Percentiles rank a stretch among this genome's conserved stretches.
phyloP scores from a whole-genome alignment of 2,113 vertebrate species.

The Spea multiplicata region DNA sequence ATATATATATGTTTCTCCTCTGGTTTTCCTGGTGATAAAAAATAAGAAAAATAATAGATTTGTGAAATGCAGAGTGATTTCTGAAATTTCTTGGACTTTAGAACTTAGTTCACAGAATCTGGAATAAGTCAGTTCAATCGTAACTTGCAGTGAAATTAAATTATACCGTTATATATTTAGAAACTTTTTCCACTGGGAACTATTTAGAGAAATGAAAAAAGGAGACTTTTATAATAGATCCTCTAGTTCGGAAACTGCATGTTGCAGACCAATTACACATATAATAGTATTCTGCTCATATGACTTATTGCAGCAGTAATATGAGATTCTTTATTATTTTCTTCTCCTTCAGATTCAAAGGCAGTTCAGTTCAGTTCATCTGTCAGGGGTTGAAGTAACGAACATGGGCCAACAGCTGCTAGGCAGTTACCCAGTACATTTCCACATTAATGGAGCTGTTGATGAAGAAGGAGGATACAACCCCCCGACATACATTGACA shows the following conservation, averaged over 20 bases:
- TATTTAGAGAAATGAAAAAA: no score
- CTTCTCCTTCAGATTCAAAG: conserved; percentile 55
- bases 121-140: no score
- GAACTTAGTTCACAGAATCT: no score
- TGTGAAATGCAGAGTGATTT: no score
- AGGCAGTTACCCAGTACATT: conserved; percentile 53
- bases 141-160: no score
- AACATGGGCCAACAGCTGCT: conserved; percentile 49
- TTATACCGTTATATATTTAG: no score
- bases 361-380: conserved; percentile 54
- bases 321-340: neutral
- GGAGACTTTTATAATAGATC: neutral
- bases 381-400: conserved; percentile 53
- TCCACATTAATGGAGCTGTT: conserved; percentile 50
- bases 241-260: neutral
- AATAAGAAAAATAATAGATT: no score
- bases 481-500: conserved; percentile 7
- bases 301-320: neutral
- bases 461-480: conserved; percentile 51
- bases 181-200: no score
- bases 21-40: no score
- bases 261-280: no score
- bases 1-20: neutral
- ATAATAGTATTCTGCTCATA: neutral
- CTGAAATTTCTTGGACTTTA: no score